A percentile compares a stretch with the other conserved stretches of the same genome.
Evolutionary conservation across 2,888 invertebrate species (phyloP).

Genomic region (Physocephala rufipes): DNA sequence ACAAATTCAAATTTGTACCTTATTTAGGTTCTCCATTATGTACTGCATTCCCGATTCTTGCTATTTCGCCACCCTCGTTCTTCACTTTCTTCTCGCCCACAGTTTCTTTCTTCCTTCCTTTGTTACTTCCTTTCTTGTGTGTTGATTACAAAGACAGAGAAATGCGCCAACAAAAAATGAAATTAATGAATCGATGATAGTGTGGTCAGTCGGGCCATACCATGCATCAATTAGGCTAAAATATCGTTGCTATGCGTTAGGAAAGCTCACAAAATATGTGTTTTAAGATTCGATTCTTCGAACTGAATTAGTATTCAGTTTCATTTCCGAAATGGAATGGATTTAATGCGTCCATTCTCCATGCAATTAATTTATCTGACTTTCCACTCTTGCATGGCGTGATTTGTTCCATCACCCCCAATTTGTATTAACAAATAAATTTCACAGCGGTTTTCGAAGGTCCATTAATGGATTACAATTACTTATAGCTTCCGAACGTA

Average conservation of each 20-base stretch:
- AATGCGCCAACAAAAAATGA: too few relatives aligned
- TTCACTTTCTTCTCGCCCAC: too few relatives aligned
- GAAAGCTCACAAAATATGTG: conserved; percentile 25
- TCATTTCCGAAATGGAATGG: too few relatives aligned
- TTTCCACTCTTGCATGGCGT: neutral
- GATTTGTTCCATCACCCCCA: conserved; percentile 14
- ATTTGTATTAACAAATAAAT: conserved; percentile 29
- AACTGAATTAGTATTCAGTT: neutral
- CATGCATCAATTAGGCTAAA: conserved; percentile 7
- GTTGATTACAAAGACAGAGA: too few relatives aligned
- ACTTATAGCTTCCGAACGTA: neutral
- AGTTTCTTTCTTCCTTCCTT: conserved; percentile 12
- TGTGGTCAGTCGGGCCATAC: neutral
- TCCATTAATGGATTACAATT: conserved; percentile 24
- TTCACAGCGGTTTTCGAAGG: conserved; percentile 16
- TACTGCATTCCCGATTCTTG: too few relatives aligned
- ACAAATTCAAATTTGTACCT: conserved; percentile 17
- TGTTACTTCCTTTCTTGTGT: neutral
- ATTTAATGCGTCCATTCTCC: neutral
- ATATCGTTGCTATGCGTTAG: conserved; percentile 15
- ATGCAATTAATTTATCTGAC: neutral
- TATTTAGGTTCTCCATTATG: too few relatives aligned
- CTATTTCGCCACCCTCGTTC: too few relatives aligned
- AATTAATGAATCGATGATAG: neutral
- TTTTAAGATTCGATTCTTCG: neutral